Conservation (phyloP, 2,888 invertebrate species). For the Tenthredo amoena region DNA sequence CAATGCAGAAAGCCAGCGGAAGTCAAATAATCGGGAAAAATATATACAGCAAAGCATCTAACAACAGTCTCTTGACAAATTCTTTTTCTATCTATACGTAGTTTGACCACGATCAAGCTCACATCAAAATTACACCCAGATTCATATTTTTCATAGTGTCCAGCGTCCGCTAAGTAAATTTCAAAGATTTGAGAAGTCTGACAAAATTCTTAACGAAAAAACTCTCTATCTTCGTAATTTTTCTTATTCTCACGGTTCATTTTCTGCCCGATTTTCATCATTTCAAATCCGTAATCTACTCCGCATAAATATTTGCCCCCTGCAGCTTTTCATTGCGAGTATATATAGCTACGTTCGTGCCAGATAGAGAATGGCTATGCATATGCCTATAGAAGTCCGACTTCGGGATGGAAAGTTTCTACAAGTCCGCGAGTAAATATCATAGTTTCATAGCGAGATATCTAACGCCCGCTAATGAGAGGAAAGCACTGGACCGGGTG, state of each 20-base stretch:
- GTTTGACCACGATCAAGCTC: neutral
- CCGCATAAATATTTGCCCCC: neutral
- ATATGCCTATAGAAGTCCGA: neutral
- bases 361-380: neutral
- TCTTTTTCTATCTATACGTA: neutral
- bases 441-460: slow-evolving; percentile 56
- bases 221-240: neutral
- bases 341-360: neutral
- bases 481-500: slow-evolving; percentile 60
- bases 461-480: slow-evolving; percentile 62
- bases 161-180: neutral
- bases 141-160: neutral
- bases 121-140: neutral
- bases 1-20: neutral
- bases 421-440: slow-evolving; percentile 38
- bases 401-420: slow-evolving; percentile 32
- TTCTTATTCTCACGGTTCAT: neutral
- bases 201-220: neutral
- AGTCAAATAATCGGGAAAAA: neutral
- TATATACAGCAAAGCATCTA: neutral
- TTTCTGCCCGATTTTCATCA: neutral
- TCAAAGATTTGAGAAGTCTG: neutral
- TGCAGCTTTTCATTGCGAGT: neutral
- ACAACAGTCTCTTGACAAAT: neutral
- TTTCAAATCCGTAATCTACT: neutral